Evolutionary conservation across 37 sponge, comb jelly and placozoan species (phyloP).

Genomic region (Oopsacas minuta): DNA sequence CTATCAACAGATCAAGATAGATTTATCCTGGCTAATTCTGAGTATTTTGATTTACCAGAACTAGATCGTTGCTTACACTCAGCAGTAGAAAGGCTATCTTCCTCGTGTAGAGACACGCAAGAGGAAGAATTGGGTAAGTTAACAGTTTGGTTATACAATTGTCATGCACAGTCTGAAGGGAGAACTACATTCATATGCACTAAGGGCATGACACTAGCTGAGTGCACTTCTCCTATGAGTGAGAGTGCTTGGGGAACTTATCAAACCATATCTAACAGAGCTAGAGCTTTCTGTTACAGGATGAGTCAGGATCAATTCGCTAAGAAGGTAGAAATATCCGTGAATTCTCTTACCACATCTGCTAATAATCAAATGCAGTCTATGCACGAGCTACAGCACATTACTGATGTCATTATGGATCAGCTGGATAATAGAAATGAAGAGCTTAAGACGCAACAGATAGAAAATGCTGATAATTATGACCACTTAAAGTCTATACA

Average conservation of each 20-base stretch:
- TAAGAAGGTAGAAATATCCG: constrained; percentile 44
- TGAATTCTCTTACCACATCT: constrained; percentile 44
- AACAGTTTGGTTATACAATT: constrained; percentile 57
- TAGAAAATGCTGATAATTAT: constrained; percentile 25
- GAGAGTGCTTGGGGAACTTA: constrained; percentile 62
- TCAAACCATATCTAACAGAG: constrained; percentile 73
- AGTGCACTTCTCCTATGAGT: constrained; percentile 67
- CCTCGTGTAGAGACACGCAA: constrained; percentile 41
- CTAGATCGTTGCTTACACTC: neutral
- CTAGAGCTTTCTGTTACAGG: constrained; percentile 61
- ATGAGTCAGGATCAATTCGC: constrained; percentile 57
- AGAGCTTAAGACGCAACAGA: constrained; percentile 18
- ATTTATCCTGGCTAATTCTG: neutral
- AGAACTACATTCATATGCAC: constrained; percentile 46
- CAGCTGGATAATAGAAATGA: neutral
- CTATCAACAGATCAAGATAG: neutral
- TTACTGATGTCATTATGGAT: neutral
- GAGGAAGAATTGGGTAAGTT: constrained; percentile 71
- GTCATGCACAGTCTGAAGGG: constrained; percentile 49
- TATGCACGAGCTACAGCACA: constrained; percentile 3
- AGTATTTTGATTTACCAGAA: neutral
- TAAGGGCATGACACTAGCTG: constrained; percentile 52
- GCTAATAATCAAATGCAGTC: constrained; percentile 32
- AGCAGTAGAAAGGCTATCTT: neutral
- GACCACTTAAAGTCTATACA: constrained; percentile 15